Percentiles rank a stretch among this genome's conserved stretches.
phyloP scores from a whole-genome alignment of 2,113 vertebrate species.

The Mustelus asterias region DNA sequence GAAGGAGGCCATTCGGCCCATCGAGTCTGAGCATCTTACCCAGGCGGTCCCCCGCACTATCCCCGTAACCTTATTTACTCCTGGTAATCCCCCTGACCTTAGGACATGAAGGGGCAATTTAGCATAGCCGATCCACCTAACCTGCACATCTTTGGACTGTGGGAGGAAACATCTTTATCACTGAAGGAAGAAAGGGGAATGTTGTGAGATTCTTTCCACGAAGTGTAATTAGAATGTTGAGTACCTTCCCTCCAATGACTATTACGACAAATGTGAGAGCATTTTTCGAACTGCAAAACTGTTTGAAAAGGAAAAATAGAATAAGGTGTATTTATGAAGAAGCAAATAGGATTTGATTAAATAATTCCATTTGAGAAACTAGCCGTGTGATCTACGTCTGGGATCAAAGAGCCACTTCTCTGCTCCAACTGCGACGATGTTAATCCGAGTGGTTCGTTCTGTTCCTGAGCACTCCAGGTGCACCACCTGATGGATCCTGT shows the following conservation, averaged over 20 bases:
- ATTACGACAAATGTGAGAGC: background rate
- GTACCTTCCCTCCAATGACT: background rate
- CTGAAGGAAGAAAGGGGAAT: background rate
- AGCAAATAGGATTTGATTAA: background rate
- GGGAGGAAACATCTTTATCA: background rate
- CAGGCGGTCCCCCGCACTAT: no score
- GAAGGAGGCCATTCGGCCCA: no score
- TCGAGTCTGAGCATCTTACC: no score
- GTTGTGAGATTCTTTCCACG: background rate
- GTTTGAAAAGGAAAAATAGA: background rate
- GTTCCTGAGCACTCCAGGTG: background rate
- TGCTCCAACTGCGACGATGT: background rate
- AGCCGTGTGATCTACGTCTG: background rate
- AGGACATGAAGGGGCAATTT: no score
- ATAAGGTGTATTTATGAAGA: background rate
- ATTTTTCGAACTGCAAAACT: background rate
- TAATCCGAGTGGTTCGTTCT: background rate
- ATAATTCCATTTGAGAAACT: background rate
- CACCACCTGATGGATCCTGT: background rate
- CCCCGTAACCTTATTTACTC: no score
- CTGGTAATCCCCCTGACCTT: no score
- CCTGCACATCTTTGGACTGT: no score
- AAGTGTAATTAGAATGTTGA: background rate
- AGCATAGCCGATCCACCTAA: no score
- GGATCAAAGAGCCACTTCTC: background rate